Evolutionary conservation across 1,140 invertebrate genomes (phyloP), one percentile per base, ranked within the genome.

Genomic region (Hirudo medicinalis): DNA sequence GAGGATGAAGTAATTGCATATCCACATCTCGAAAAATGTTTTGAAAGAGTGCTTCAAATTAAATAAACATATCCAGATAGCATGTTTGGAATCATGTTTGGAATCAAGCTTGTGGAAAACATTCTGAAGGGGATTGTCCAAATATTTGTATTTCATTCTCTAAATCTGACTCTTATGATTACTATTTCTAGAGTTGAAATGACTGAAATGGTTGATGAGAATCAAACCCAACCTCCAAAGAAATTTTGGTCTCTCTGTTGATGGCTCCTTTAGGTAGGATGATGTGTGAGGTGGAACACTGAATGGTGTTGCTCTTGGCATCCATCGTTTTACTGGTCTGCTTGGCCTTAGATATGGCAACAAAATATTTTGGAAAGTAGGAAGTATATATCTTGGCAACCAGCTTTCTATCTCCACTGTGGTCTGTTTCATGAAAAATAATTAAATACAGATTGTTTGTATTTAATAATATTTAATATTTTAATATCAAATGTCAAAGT

Each of bases 291-390:
- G 49, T 53, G 43, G 69, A 70, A 53, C 32, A 70, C 25, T 70
- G 32, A 9, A 70, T 22, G 1, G 69, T 25, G 32, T 25, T 53
- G 22, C 53, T 27, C n/a, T 25, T 70, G n/a, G 40, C n/a, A 53
- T 40, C 67, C 5, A 68, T 27, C 1, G 67, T 36, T 22, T 70
- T 70, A 19, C 5, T 53, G 11, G 15, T 49, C 69, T 70, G 69
- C 22, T 53, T 36, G 53, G 53, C 49, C n/a, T 49, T 36, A 1
- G 69, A 53, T 25, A 70, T 25, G 49, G 69, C 69, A 36, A 70
- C 69, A 70, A 70, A 70, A 22, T 70, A 70, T 25, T 53, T 36
- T 9, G 69, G 69, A 70, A 70, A 70, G 53, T 49, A 25, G 17
- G 43, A 25, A 22, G 69, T 70, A n/a, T 49, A 70, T 36, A 70